Base-by-base conservation (phyloP, 2,113 vertebrate species). In the Pelmatolapia mariae region DNA sequence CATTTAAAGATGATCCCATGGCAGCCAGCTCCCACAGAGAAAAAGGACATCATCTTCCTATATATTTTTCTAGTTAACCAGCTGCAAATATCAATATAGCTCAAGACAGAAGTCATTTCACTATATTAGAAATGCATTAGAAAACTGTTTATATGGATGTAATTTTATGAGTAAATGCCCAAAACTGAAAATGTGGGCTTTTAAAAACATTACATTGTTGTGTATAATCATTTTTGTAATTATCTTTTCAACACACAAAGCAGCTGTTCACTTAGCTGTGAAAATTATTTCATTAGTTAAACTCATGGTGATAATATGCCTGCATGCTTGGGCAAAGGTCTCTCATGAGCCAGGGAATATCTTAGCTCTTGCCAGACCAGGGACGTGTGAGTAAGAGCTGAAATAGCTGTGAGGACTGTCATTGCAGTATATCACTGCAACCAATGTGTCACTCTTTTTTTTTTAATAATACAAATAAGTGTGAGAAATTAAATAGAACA, bases 271-370 rank as follows among this genome's bases (percentile, higher is more conserved):
- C 33, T 54, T 47, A 38, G 68, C 52, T 78, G 43, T 83, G 71
- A 87, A 88, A 80, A 86, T 52, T 18, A 80, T 80, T 66, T 31
- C 26, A 82, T 68, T 52, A 61, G 31, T 80, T 56, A 68, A 13
- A 47, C 61, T 83, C 61, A 36, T 63, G 80, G 45, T 19, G 66
- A 10, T 53, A 61, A 89, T 87, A 79, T 82, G 45, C 24, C 73
- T 87, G 47, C 85, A 59, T 83, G 87, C 83, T 86, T 82, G 82
- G 89, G 50, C 86, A 89, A 71, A 73, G 31, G 15, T 73, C 33
- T 24, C 8, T 53, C 78, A 29, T 26, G 6, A 91, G 81, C 53
- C 53, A 31, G 43, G 33, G 66, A 86, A 73, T 26, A 71, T 73
- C 33, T 63, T 71, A 40, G 63, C 36, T 5, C 40, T 59, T 84